Conservation (phyloP, 2,888 invertebrate genomes). For the Tribolium freemani region DNA sequence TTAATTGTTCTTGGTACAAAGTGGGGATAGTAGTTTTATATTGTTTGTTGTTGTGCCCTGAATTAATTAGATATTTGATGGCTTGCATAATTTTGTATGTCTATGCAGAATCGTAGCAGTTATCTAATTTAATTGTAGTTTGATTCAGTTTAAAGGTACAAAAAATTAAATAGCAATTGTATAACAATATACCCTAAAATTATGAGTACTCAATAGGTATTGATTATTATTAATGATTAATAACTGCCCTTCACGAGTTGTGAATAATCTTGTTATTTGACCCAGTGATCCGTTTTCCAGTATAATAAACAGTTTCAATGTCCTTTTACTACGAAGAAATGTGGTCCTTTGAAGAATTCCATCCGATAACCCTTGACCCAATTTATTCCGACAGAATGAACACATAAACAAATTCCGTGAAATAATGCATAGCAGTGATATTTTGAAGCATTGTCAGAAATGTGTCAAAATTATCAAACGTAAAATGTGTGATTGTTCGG, state of each 20-base stretch:
- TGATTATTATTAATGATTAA: no score
- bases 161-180: no score
- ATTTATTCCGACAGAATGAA: background rate
- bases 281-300: no score
- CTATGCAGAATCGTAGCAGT: background rate
- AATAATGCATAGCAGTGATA: background rate
- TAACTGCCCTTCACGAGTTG: background rate
- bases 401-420: background rate
- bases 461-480: constrained; percentile 42
- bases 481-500: constrained; percentile 35
- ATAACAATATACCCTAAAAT: no score
- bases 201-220: no score
- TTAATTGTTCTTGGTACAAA: constrained; percentile 8
- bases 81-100: constrained; percentile 21
- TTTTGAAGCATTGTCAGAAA: constrained; percentile 19
- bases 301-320: no score
- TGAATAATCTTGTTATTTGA: constrained; percentile 2
- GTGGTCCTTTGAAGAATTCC: no score
- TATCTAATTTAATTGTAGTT: no score
- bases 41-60: background rate
- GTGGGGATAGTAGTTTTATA: background rate
- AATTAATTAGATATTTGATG: constrained; percentile 6
- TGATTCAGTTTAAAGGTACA: background rate
- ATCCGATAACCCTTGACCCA: background rate
- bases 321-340: no score